Percentiles rank a stretch among this genome's conserved stretches.
These are phyloP conservation scores for Parus major DNA, from an alignment of 2,113 vertebrate species.

Conservation along the genomic window DNA sequence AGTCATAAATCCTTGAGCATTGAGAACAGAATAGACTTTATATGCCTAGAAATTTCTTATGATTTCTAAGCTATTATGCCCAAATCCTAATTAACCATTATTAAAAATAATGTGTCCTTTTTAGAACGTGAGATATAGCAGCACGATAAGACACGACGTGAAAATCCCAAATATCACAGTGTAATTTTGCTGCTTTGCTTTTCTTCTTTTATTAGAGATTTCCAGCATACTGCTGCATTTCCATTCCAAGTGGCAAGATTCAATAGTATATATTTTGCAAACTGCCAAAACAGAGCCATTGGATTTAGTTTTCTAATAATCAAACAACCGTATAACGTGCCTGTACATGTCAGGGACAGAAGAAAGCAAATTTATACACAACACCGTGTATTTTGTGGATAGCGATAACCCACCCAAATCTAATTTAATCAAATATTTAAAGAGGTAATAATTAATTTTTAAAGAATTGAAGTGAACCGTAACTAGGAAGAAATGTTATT, in stretches of 20 bases:
- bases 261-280: slow-evolving; percentile 12
- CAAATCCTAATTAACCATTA: slow-evolving; percentile 56
- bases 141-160: background rate
- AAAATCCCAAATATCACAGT: slow-evolving; percentile 1
- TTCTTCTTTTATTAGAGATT: slow-evolving; percentile 4
- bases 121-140: background rate
- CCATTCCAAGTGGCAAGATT: slow-evolving; percentile 37
- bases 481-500: slow-evolving; percentile 76
- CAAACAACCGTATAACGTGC: slow-evolving; percentile 46
- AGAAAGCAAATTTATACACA: slow-evolving; percentile 61
- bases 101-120: slow-evolving; percentile 48
- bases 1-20: background rate
- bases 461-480: slow-evolving; percentile 78
- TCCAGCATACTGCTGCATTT: slow-evolving; percentile 14
- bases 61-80: slow-evolving; percentile 28
- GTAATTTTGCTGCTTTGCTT: background rate
- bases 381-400: slow-evolving; percentile 55
- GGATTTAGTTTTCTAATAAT: slow-evolving; percentile 60
- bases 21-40: background rate
- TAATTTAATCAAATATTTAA: slow-evolving; percentile 85
- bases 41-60: background rate
- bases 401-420: slow-evolving; percentile 72
- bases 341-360: slow-evolving; percentile 58
- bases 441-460: slow-evolving; percentile 82
- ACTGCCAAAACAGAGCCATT: background rate